Conservation (phyloP, 1,140 invertebrate species). For the Mercenaria mercenaria region DNA sequence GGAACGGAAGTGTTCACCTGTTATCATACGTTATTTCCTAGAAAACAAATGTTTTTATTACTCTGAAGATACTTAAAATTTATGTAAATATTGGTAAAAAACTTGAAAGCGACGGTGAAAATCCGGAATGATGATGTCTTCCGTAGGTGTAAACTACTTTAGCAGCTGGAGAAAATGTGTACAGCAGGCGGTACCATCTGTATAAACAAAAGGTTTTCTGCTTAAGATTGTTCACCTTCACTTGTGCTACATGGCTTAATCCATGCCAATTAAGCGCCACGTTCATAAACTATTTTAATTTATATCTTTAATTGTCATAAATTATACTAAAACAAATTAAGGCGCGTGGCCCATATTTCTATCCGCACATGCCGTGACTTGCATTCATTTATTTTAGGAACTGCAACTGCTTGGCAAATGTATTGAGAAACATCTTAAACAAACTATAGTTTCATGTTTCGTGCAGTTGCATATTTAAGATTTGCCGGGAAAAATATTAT, state of each 20-base stretch:
- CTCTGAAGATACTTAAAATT: constrained; percentile 62
- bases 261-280: constrained; percentile 45
- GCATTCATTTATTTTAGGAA: background rate
- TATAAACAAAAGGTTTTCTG: constrained; percentile 64
- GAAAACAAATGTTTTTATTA: constrained; percentile 68
- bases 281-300: constrained; percentile 51
- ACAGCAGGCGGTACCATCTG: constrained; percentile 39
- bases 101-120: constrained; percentile 58
- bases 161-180: constrained; percentile 47
- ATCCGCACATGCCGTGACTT: background rate
- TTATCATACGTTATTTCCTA: constrained; percentile 54
- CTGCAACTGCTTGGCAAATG: background rate
- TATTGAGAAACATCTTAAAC: too few species aligned
- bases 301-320: constrained; percentile 46
- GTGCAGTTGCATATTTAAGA: too few species aligned
- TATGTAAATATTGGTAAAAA: constrained; percentile 66
- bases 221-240: constrained; percentile 55
- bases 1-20: constrained; percentile 62
- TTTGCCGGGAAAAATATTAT: too few species aligned
- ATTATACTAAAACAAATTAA: constrained; percentile 11
- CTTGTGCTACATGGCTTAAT: constrained; percentile 40
- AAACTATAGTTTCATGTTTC: too few species aligned
- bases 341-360: constrained; percentile 3
- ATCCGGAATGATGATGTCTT: constrained; percentile 31
- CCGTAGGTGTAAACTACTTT: constrained; percentile 42